Conservation (phyloP, 2,888 invertebrate species). For the Cephalotes varians region DNA sequence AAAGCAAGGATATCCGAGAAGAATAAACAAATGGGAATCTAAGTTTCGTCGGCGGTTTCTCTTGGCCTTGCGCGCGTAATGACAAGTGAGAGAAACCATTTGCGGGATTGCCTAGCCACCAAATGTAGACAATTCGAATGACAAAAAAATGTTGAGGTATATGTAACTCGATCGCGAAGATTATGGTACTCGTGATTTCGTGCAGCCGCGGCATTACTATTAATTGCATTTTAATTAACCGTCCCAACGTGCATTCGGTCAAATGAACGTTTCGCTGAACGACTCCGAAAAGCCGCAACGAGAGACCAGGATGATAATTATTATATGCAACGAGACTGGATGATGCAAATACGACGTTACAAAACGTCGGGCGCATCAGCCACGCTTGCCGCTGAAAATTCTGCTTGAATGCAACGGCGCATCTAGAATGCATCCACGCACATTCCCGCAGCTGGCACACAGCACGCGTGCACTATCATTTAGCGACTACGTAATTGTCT, state of each 20-base stretch:
- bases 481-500: conserved; percentile 50
- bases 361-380: conserved; percentile 20
- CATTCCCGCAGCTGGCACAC: conserved; percentile 19
- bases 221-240: conserved; percentile 18
- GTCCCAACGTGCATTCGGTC: not conserved
- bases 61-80: too few species aligned
- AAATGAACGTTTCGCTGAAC: not conserved
- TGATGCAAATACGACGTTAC: conserved; percentile 38
- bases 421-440: conserved; percentile 30
- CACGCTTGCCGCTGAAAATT: conserved; percentile 9
- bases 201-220: not conserved
- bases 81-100: not conserved
- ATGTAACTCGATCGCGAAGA: not conserved
- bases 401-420: conserved; percentile 14
- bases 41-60: not conserved
- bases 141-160: not conserved
- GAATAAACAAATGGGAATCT: not conserved
- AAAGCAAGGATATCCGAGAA: not conserved
- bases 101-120: not conserved
- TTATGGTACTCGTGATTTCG: not conserved
- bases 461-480: conserved; percentile 32
- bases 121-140: not conserved
- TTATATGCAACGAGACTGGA: not conserved
- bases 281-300: conserved; percentile 3
- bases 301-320: conserved; percentile 15